Evolutionary conservation across 2,113 vertebrate species (phyloP).

Genomic region (Arenaria interpres): DNA sequence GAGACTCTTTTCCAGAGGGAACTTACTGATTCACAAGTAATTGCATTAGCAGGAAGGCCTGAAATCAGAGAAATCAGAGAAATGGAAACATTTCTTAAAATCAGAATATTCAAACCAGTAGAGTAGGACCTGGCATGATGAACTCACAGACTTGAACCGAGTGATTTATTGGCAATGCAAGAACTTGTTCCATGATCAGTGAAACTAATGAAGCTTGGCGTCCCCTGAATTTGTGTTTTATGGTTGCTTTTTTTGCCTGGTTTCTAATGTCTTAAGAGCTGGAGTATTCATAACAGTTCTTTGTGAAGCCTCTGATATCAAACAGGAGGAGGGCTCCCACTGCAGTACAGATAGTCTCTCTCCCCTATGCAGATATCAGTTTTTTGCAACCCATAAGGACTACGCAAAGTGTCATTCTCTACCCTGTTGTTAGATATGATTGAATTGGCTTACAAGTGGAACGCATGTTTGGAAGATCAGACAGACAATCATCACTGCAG

Average conservation of each 20-base stretch:
- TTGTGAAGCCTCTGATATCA: neutral
- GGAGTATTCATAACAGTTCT: neutral
- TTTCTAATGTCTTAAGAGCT: neutral
- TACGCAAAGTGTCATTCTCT: neutral
- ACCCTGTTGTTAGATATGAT: neutral
- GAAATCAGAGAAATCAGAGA: conserved; percentile 9
- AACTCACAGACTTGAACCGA: neutral
- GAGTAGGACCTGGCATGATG: neutral
- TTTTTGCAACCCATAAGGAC: neutral
- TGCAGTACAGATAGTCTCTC: neutral
- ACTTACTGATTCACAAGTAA: neutral
- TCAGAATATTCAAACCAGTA: neutral
- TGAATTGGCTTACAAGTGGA: neutral
- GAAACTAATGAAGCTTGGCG: neutral
- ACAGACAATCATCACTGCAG: neutral
- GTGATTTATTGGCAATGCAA: neutral
- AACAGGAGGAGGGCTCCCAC: neutral
- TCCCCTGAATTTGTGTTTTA: neutral
- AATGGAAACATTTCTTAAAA: conserved; percentile 19
- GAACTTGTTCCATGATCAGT: neutral
- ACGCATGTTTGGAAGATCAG: neutral
- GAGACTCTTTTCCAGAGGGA: neutral
- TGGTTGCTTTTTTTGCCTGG: neutral
- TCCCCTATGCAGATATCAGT: neutral
- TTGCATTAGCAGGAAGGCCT: neutral